Conservation (phyloP, 2,888 invertebrate species). For the Lithophane socia region DNA sequence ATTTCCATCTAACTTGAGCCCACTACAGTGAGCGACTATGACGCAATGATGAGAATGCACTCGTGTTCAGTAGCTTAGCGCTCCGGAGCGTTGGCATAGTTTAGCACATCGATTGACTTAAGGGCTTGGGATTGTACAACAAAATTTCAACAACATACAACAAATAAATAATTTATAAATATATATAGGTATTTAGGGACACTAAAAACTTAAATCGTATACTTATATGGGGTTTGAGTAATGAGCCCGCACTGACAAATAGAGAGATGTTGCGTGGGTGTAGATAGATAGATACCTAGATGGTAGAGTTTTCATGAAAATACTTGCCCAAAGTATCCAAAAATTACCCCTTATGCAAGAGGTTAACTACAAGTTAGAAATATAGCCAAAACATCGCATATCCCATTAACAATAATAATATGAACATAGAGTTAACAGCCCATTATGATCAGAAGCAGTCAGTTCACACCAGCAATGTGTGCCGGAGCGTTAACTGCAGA, state of each 20-base stretch:
- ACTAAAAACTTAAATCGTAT: not conserved
- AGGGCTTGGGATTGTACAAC: not conserved
- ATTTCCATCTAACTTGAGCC: not conserved
- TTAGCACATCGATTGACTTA: not conserved
- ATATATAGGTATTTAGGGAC: not conserved
- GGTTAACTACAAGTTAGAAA: not conserved
- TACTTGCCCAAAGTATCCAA: not conserved
- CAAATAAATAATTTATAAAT: not conserved
- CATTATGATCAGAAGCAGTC: not conserved
- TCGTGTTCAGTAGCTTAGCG: not conserved
- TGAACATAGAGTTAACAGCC: not conserved
- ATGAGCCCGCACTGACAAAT: not conserved
- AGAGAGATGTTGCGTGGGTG: not conserved
- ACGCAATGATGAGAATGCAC: conserved; percentile 1
- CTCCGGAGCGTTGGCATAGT: not conserved
- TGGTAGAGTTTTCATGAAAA: not conserved
- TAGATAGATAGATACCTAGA: too few relatives aligned
- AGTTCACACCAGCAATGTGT: conserved; percentile 6
- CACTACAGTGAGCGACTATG: not conserved
- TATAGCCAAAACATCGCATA: not conserved
- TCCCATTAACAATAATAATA: not conserved
- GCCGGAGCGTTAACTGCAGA: conserved; percentile 29
- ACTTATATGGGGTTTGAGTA: not conserved
- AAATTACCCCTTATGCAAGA: not conserved
- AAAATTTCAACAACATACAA: not conserved